A percentile compares a stretch with the other conserved stretches of the same genome.
phyloP scores from a whole-genome alignment of 1,140 invertebrate species.

The Procambarus clarkii region DNA sequence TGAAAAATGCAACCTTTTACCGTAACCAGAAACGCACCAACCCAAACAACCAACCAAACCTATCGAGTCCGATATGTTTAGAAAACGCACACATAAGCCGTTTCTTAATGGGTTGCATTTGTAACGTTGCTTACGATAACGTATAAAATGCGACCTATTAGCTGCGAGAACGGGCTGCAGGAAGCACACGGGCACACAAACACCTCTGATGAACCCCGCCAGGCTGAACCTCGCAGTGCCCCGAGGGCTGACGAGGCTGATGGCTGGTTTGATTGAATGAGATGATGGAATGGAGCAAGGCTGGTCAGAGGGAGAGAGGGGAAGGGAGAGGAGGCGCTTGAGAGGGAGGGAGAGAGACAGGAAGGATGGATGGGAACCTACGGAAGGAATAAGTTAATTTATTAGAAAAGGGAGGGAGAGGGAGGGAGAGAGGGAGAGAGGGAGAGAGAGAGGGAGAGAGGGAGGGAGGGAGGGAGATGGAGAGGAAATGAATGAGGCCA shows the following conservation, averaged over 20 bases:
- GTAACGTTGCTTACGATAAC: no score
- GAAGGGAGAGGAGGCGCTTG: neutral
- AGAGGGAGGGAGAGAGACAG: neutral
- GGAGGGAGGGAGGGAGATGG: conserved; percentile 23
- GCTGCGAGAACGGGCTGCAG: no score
- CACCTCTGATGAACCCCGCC: neutral
- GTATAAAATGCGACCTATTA: no score
- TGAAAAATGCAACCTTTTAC: no score
- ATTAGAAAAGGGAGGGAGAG: neutral
- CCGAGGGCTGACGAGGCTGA: conserved; percentile 7
- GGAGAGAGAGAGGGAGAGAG: conserved; percentile 29
- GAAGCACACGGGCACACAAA: no score
- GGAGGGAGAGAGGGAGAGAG: no score
- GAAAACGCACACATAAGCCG: no score
- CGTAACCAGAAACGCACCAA: no score
- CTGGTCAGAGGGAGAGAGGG: neutral
- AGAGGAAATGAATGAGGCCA: neutral
- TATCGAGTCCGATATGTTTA: no score
- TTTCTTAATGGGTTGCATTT: no score
- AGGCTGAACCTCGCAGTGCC: neutral
- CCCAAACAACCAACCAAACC: no score
- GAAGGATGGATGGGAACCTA: neutral
- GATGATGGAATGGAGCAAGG: conserved; percentile 25
- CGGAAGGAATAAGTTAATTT: no score
- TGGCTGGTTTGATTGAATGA: conserved; percentile 38